Evolutionary conservation across 2,888 invertebrate species (phyloP).

Genomic region (Tuta absoluta): DNA sequence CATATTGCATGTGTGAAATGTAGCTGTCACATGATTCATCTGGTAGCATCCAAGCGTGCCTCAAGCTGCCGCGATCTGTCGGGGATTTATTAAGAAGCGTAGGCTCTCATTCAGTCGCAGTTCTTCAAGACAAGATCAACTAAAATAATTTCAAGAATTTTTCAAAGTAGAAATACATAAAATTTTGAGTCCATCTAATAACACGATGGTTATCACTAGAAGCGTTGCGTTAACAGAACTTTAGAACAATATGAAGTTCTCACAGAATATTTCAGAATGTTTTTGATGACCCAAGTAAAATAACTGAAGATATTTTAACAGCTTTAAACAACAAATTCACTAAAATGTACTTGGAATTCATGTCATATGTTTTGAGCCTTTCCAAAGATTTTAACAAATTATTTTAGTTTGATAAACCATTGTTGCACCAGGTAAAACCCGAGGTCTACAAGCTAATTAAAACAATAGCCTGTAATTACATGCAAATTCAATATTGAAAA

Average conservation of each 20-base stretch:
- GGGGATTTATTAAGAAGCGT: conserved; percentile 47
- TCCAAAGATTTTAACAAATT: conserved; percentile 23
- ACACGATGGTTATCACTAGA: conserved; percentile 36
- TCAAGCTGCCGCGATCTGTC: conserved; percentile 43
- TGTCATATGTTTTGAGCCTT: conserved; percentile 29
- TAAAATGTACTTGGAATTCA: conserved; percentile 34
- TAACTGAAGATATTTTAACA: conserved; percentile 28
- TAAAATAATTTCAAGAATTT: conserved; percentile 32
- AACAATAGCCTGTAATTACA: not conserved
- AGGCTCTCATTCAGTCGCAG: conserved; percentile 33
- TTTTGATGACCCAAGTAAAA: conserved; percentile 34
- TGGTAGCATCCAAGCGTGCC: conserved; percentile 47
- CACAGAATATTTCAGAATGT: conserved; percentile 31
- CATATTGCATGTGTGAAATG: conserved; percentile 47
- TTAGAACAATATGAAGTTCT: conserved; percentile 32
- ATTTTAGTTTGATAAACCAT: conserved; percentile 26
- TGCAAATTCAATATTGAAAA: not conserved
- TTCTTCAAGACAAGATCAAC: conserved; percentile 23
- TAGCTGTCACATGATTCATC: conserved; percentile 49
- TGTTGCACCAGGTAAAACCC: conserved; percentile 30
- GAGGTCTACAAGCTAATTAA: conserved; percentile 25
- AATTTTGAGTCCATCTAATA: conserved; percentile 32
- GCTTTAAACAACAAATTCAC: conserved; percentile 30
- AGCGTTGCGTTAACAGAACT: conserved; percentile 19
- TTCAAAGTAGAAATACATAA: conserved; percentile 33